A percentile compares a stretch with the other conserved stretches of the same genome.
Conservation (phyloP, 2,797 vertebrate species). For the Rhinophrynus dorsalis region DNA sequence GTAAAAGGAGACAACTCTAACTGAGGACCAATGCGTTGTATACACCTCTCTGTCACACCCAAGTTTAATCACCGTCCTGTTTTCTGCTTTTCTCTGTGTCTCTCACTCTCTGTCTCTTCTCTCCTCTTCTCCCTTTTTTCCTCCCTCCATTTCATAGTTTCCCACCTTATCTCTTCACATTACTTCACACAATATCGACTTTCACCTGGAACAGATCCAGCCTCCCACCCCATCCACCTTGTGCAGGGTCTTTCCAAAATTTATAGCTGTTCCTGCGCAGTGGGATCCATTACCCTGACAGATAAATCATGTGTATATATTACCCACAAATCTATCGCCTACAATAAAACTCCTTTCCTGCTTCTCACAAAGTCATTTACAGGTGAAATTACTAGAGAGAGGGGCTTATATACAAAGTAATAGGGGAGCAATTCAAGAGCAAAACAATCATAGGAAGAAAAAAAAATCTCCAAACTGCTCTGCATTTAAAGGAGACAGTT, state of each 20-base stretch:
- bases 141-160: constrained; percentile 16
- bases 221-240: constrained; percentile 14
- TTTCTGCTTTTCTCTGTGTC: background rate
- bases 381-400: constrained; percentile 9
- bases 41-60: too few species aligned
- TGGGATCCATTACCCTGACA: constrained; percentile 37
- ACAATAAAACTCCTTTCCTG: constrained; percentile 28
- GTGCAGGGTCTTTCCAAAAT: constrained; percentile 32
- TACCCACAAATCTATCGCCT: constrained; percentile 16
- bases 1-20: too few species aligned
- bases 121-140: background rate
- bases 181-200: constrained; percentile 40
- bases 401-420: too few species aligned
- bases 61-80: too few species aligned
- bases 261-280: constrained; percentile 27
- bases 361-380: constrained; percentile 35
- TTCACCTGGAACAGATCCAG: constrained; percentile 31
- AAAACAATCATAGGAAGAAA: too few species aligned
- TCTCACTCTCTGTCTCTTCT: background rate
- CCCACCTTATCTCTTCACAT: constrained; percentile 22
- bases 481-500: too few species aligned
- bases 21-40: too few species aligned
- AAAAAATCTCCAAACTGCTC: too few species aligned
- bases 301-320: constrained; percentile 43
- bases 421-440: too few species aligned